Conservation (phyloP, 2,888 invertebrate genomes). For the Exocentrus adspersus region DNA sequence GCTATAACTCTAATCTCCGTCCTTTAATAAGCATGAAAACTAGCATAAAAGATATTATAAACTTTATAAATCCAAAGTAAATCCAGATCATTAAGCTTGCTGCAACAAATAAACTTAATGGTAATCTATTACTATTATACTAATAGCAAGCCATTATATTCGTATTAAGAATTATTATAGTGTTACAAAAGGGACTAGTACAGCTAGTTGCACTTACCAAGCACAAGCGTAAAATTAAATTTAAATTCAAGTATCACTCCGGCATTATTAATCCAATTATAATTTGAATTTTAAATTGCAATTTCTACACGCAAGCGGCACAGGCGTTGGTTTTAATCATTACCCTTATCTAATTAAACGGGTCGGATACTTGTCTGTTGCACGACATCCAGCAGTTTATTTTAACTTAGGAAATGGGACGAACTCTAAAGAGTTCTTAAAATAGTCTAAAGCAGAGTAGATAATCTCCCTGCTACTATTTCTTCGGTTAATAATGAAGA, state of each 20-base stretch:
- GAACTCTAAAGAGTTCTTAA: not conserved
- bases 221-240: not conserved
- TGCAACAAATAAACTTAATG: no score
- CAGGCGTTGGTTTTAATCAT: slow-evolving; percentile 13
- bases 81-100: no score
- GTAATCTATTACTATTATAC: no score
- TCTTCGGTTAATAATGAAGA: no score
- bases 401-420: not conserved
- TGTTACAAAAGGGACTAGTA: not conserved
- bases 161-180: no score
- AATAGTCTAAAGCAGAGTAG: not conserved
- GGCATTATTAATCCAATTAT: not conserved
- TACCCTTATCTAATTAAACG: slow-evolving; percentile 9
- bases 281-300: slow-evolving; percentile 5
- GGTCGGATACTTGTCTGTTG: slow-evolving; percentile 1
- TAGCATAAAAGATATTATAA: no score
- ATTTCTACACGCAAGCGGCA: slow-evolving; percentile 6
- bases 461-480: no score
- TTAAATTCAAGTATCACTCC: not conserved
- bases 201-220: no score
- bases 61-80: no score
- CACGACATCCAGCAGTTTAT: not conserved
- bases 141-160: no score
- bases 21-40: no score
- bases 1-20: no score